Conservation (phyloP, 2,888 invertebrate species). For the Caenorhabditis sp. region DNA sequence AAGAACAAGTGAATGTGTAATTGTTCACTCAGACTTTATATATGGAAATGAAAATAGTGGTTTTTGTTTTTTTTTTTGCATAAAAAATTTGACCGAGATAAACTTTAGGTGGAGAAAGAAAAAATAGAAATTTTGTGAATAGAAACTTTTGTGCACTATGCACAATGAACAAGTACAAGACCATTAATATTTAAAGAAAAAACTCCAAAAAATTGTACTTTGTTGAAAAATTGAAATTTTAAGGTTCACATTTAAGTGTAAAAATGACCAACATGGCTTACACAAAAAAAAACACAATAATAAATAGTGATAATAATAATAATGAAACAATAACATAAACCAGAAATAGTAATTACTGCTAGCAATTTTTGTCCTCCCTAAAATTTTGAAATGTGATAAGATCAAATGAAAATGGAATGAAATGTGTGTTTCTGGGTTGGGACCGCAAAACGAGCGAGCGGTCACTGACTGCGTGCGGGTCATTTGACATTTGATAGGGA, state of each 20-base stretch:
- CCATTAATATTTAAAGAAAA: neutral
- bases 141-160: neutral
- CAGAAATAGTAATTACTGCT: neutral
- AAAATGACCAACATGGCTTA: neutral
- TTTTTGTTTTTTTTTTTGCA: neutral
- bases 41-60: neutral
- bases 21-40: neutral
- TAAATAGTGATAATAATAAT: neutral
- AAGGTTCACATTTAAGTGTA: neutral
- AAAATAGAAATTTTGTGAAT: neutral
- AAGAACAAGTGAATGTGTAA: slow-evolving; percentile 1
- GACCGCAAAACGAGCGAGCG: neutral
- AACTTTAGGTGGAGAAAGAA: too few species aligned
- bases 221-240: neutral
- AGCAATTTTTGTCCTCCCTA: neutral
- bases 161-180: neutral
- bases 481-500: slow-evolving; percentile 1
- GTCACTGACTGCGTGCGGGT: neutral
- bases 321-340: slow-evolving; percentile 1
- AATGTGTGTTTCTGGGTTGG: neutral
- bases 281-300: neutral
- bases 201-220: neutral
- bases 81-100: neutral
- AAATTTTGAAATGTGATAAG: neutral
- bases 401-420: neutral